Conservation (phyloP, 2,888 invertebrate species). For the Acronicta aceris region DNA sequence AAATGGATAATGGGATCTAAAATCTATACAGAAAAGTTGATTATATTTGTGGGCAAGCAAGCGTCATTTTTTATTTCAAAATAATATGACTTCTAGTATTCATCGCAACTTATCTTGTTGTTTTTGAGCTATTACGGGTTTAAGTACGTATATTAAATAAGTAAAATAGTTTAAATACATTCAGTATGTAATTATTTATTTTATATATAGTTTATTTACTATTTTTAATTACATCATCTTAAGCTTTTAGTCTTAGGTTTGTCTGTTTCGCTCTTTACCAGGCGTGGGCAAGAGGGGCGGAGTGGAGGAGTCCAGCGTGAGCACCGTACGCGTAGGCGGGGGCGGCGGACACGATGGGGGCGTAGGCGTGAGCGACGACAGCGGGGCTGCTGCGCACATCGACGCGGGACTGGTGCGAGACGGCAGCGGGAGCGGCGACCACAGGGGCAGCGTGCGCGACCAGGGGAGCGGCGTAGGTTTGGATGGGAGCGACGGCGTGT, state of each 20-base stretch:
- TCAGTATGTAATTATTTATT: slow-evolving; percentile 31
- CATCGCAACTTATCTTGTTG: slow-evolving; percentile 8
- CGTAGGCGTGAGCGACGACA: slow-evolving; percentile 63
- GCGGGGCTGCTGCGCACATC: slow-evolving; percentile 73
- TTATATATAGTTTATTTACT: slow-evolving; percentile 60
- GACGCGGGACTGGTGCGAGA: slow-evolving; percentile 87
- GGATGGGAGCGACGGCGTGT: slow-evolving; percentile 67
- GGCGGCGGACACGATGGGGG: slow-evolving; percentile 57
- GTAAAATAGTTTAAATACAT: too few species aligned
- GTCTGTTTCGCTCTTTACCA: slow-evolving; percentile 82
- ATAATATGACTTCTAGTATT: not conserved
- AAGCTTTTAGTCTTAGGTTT: slow-evolving; percentile 68
- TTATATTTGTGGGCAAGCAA: too few species aligned
- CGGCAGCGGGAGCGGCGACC: slow-evolving; percentile 77
- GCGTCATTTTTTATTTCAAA: too few species aligned
- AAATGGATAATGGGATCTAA: too few species aligned
- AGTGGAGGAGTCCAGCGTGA: slow-evolving; percentile 59
- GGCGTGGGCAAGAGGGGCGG: slow-evolving; percentile 70
- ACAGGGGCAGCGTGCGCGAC: slow-evolving; percentile 67
- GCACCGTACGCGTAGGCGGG: slow-evolving; percentile 59
- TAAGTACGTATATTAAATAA: too few species aligned
- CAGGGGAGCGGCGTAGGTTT: slow-evolving; percentile 65
- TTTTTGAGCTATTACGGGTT: slow-evolving; percentile 1
- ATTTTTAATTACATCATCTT: slow-evolving; percentile 61
- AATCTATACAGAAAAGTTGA: too few species aligned